Evolutionary conservation across 2,113 vertebrate species (phyloP).

Genomic region (Reinhardtius hippoglossoides): DNA sequence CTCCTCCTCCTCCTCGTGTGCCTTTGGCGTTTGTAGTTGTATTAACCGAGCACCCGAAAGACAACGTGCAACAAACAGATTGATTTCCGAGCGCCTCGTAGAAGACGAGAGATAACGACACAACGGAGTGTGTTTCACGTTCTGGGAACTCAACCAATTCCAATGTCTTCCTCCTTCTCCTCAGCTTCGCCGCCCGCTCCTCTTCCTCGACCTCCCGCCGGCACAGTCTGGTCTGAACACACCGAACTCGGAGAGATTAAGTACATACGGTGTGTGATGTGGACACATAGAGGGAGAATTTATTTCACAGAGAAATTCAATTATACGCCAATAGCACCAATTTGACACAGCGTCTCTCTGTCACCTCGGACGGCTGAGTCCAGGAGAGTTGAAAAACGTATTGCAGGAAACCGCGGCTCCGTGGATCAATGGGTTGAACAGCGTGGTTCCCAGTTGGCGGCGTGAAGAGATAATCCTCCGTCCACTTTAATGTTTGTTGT

Average conservation of each 20-base stretch:
- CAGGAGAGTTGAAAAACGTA: too few species aligned
- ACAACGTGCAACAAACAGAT: constrained; percentile 28
- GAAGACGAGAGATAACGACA: constrained; percentile 25
- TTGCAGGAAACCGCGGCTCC: background rate
- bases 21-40: constrained; percentile 21
- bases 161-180: constrained; percentile 26
- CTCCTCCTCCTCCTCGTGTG: background rate
- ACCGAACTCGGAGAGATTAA: background rate
- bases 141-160: constrained; percentile 39
- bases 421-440: background rate
- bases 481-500: background rate
- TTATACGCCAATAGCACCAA: background rate
- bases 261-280: background rate
- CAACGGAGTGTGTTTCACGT: constrained; percentile 2
- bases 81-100: constrained; percentile 39
- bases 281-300: background rate
- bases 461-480: background rate
- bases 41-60: constrained; percentile 37
- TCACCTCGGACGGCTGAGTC: background rate
- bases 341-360: constrained; percentile 9
- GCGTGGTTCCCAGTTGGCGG: constrained; percentile 2
- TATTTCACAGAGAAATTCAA: background rate
- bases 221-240: constrained; percentile 17
- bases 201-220: background rate
- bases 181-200: background rate